Conservation (phyloP, 64 coral and sea anemone genomes). For the Catalaphyllia jardinei region DNA sequence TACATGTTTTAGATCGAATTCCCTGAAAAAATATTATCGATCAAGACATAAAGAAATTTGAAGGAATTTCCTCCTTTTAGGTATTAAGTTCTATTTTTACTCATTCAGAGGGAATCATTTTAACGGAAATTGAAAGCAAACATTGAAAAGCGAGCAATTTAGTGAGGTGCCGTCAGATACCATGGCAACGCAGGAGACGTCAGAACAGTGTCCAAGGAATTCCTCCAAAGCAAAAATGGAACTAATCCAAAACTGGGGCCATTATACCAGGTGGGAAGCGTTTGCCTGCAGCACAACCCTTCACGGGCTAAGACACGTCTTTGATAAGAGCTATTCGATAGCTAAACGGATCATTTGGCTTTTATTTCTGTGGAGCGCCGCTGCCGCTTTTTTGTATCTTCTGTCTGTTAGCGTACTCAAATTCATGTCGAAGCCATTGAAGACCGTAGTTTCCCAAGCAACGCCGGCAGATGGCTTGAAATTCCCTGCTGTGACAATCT, state of each 20-base stretch:
- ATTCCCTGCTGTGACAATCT: constrained; percentile 46
- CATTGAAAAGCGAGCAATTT: no score
- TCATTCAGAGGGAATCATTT: no score
- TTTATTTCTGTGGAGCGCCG: not conserved
- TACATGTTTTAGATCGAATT: no score
- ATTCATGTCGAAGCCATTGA: not conserved
- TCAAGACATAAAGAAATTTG: no score
- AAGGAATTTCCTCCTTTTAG: no score
- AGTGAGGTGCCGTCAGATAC: not conserved
- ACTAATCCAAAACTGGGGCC: not conserved
- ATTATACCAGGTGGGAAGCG: constrained; percentile 7
- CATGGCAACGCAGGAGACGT: not conserved
- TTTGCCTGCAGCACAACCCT: constrained; percentile 54
- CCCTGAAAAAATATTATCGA: no score
- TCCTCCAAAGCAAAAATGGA: not conserved
- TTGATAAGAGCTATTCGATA: not conserved
- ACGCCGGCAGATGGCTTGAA: not conserved
- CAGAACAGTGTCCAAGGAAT: not conserved
- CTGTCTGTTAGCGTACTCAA: not conserved
- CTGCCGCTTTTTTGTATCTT: not conserved
- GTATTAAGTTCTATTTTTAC: no score
- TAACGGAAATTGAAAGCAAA: no score
- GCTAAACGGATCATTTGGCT: constrained; percentile 5
- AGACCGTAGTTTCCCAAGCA: constrained; percentile 2
- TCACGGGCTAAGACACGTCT: constrained; percentile 17